phyloP scores from a whole-genome alignment of 30 jellyfish, hydroid and myxozoan genomes.

The Nemopilema nomurai region DNA sequence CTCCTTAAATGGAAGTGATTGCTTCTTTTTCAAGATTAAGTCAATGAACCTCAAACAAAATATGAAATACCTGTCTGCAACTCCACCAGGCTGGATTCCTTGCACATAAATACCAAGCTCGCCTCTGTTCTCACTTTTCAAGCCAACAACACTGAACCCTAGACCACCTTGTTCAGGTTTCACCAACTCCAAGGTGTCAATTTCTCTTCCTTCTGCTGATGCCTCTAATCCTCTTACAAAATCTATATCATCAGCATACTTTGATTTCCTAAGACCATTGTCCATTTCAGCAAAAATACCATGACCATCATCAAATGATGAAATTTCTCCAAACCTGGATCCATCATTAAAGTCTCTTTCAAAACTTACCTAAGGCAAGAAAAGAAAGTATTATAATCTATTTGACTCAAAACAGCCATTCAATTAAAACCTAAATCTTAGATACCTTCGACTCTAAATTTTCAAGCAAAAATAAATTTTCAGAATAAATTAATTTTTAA shows the following conservation, averaged over 20 bases:
- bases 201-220: slow-evolving; percentile 90
- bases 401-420: no score
- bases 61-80: slow-evolving; percentile 79
- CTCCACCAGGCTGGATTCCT: slow-evolving; percentile 93
- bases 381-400: no score
- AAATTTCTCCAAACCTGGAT: not conserved
- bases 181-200: slow-evolving; percentile 64
- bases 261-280: slow-evolving; percentile 73
- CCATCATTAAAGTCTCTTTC: slow-evolving; percentile 52
- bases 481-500: no score
- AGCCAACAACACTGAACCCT: slow-evolving; percentile 97
- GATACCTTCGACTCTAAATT: no score
- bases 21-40: no score
- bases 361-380: slow-evolving; percentile 27
- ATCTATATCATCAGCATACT: slow-evolving; percentile 68
- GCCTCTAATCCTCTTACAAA: slow-evolving; percentile 58
- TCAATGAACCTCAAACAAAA: not conserved
- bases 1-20: no score
- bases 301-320: not conserved
- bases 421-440: no score
- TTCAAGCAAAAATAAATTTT: no score
- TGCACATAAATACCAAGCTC: slow-evolving; percentile 95
- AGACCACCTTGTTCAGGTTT: slow-evolving; percentile 94
- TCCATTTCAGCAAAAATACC: slow-evolving; percentile 40
- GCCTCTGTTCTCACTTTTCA: slow-evolving; percentile 88